Conservation (phyloP, 2,797 vertebrate species). For the Scarus forsteni region DNA sequence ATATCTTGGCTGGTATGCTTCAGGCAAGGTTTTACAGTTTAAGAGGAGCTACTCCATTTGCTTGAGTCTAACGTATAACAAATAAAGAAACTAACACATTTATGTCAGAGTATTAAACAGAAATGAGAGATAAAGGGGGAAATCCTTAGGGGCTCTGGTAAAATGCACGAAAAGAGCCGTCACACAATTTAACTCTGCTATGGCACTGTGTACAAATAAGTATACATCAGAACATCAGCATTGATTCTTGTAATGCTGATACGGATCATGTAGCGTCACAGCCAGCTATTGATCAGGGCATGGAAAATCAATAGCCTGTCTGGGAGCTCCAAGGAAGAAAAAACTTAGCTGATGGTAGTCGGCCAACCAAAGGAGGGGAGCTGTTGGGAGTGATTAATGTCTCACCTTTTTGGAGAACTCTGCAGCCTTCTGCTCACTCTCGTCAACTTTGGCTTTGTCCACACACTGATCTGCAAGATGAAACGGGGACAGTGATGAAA, state of each 20-base stretch:
- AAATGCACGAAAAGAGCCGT: slow-evolving; percentile 43
- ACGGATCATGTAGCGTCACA: slow-evolving; percentile 85
- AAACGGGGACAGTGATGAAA: slow-evolving; percentile 28
- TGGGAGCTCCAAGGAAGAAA: slow-evolving; percentile 73
- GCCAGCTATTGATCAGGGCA: slow-evolving; percentile 84
- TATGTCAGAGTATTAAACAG: neutral
- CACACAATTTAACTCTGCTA: slow-evolving; percentile 67
- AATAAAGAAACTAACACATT: neutral
- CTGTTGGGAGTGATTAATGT: slow-evolving; percentile 66
- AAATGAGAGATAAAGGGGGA: slow-evolving; percentile 1
- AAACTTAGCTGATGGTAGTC: slow-evolving; percentile 73
- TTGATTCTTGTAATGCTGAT: slow-evolving; percentile 84
- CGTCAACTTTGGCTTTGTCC: slow-evolving; percentile 96
- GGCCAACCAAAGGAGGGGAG: slow-evolving; percentile 63
- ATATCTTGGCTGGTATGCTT: neutral
- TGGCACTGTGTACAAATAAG: slow-evolving; percentile 72
- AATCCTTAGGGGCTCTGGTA: neutral
- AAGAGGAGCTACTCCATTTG: neutral
- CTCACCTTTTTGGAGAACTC: slow-evolving; percentile 98
- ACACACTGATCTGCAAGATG: slow-evolving; percentile 91
- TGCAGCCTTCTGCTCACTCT: slow-evolving; percentile 94
- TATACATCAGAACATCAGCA: slow-evolving; percentile 76
- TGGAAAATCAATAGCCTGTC: slow-evolving; percentile 83
- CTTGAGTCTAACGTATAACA: neutral
- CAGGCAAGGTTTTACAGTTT: neutral